phyloP scores from a whole-genome alignment of 2,797 vertebrate species.

The Falco novaeseelandiae region DNA sequence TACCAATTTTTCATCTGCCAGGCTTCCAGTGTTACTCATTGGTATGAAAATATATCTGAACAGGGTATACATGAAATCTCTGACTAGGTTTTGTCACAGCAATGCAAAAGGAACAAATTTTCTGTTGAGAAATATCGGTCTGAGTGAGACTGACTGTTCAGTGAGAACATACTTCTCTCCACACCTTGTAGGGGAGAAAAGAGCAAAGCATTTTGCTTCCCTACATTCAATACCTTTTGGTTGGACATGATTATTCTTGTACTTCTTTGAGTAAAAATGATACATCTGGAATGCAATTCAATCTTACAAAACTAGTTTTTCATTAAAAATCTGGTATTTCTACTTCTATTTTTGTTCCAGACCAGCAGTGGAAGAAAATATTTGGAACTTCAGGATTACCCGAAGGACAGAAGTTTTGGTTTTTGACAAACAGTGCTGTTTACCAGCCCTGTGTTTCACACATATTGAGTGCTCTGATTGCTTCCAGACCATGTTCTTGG shows the following conservation, averaged over 20 bases:
- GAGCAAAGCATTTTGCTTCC: neutral
- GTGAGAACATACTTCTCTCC: neutral
- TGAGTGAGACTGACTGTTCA: neutral
- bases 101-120: neutral
- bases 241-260: neutral
- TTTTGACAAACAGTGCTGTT: neutral
- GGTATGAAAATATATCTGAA: neutral
- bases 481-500: neutral
- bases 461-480: neutral
- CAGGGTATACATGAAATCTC: neutral
- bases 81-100: neutral
- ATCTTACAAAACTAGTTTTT: neutral
- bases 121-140: neutral
- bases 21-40: neutral
- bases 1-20: neutral
- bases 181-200: neutral
- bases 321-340: neutral
- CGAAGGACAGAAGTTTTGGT: neutral
- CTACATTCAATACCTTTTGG: neutral
- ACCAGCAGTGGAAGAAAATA: neutral
- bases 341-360: neutral
- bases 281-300: neutral
- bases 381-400: neutral
- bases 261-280: neutral
- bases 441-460: neutral